Conservation (phyloP, 2,888 invertebrate species). For the Endotricha flammealis region DNA sequence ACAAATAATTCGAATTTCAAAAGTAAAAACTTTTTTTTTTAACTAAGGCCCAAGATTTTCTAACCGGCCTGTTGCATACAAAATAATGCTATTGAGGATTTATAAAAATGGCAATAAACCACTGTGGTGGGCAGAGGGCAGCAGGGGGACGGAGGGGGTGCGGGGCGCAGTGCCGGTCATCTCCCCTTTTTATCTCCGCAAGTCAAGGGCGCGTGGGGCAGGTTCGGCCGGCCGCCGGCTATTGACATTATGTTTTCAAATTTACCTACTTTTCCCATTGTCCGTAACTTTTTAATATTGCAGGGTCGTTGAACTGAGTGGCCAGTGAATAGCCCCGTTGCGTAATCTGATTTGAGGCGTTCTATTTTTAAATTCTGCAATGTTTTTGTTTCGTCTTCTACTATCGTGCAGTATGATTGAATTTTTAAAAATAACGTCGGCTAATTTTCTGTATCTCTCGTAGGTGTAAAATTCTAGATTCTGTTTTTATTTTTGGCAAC, state of each 20-base stretch:
- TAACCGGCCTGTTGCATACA: slow-evolving; percentile 47
- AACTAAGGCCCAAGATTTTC: too few relatives aligned
- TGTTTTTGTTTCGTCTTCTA: slow-evolving; percentile 24
- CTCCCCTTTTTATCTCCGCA: slow-evolving; percentile 73
- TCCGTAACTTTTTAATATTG: slow-evolving; percentile 72
- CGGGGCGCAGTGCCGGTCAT: slow-evolving; percentile 58
- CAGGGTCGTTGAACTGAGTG: slow-evolving; percentile 64
- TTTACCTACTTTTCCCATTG: slow-evolving; percentile 75
- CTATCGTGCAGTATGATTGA: slow-evolving; percentile 8
- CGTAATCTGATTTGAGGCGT: slow-evolving; percentile 36
- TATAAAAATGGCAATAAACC: slow-evolving; percentile 62
- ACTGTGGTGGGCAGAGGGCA: slow-evolving; percentile 49
- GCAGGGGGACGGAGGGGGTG: slow-evolving; percentile 23
- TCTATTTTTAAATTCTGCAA: slow-evolving; percentile 34
- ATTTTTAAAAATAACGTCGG: not conserved
- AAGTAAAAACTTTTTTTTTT: too few relatives aligned
- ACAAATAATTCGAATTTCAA: too few relatives aligned
- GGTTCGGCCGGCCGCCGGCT: slow-evolving; percentile 74
- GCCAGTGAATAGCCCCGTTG: slow-evolving; percentile 51
- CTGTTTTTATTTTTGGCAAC: too few relatives aligned
- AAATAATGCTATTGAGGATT: slow-evolving; percentile 43
- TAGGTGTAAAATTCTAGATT: too few relatives aligned
- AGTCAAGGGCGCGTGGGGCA: slow-evolving; percentile 77
- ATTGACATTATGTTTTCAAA: slow-evolving; percentile 77
- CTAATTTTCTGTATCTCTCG: not conserved